Evolutionary conservation across 2,797 vertebrate genomes (phyloP), one percentile per base, ranked within the genome.

Genomic region (Euthynnus affinis): DNA sequence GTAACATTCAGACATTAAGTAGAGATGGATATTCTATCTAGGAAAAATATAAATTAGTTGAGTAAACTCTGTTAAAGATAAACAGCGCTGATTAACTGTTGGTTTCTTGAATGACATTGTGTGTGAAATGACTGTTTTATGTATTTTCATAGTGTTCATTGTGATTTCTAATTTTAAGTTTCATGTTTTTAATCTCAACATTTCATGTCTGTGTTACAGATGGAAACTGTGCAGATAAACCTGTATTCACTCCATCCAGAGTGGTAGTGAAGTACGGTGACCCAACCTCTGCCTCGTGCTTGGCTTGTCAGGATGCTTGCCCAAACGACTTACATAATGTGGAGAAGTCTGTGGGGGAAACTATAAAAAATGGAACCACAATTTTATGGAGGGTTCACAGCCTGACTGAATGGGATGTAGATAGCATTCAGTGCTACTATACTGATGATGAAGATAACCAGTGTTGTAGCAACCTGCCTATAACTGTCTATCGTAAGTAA

Each of bases 401-500:
- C 0, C 8, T 88, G 42, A 68, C 22, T 1, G 17, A 58, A 13
- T 89, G 80, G 82, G 4, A 17, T 0, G 0, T 13, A 2, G 0
- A 0, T 0, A 0, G 13, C 8, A 0, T 32, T 27, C 8, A 2
- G 0, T 91, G 86, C 29, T 81, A 1, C 27, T 70, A 76, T 53
- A 3, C 0, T 23, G 0, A 1, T 0, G 0, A 0, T 1, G 0
- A 0, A 22, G 0, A 0, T 5, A 0, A 2, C 1, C 68, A 78
- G 23, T 84, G 78, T 9, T 8, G 5, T 5, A 62, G 1, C 9
- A 1, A 0, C 0, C 74, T 88, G 74, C 2, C 2, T 2, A 1
- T 90, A 1, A 84, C 22, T 12, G 18, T 78, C 5, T 91, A 91
- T 72, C 49, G 90, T 91, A 72, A 90, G 90, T 78, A 20, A 14